Evolutionary conservation across 2,888 invertebrate species (phyloP).

Genomic region (Leptinotarsa peninsularis): DNA sequence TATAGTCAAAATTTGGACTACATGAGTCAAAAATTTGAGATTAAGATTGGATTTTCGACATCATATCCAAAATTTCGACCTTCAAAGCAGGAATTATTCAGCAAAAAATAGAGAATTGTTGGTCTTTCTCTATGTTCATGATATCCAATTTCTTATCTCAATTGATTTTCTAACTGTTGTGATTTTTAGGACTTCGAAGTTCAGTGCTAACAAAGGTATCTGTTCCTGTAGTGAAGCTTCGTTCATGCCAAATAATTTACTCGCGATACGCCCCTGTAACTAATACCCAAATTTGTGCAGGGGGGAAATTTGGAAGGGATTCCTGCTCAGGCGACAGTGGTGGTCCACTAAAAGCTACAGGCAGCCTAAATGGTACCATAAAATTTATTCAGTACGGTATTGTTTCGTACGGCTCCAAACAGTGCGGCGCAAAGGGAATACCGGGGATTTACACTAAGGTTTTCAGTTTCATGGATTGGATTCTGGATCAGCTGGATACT

Average conservation of each 20-base stretch:
- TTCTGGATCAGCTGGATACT: constrained; percentile 65
- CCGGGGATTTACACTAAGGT: constrained; percentile 78
- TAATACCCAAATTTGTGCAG: constrained; percentile 72
- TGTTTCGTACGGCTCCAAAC: constrained; percentile 65
- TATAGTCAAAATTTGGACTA: no score
- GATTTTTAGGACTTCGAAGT: constrained; percentile 56
- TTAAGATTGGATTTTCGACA: no score
- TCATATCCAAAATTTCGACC: no score
- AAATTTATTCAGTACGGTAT: constrained; percentile 69
- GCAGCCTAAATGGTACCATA: constrained; percentile 59
- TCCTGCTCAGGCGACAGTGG: constrained; percentile 78
- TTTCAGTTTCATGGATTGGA: constrained; percentile 73
- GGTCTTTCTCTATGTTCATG: no score
- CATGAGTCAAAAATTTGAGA: no score
- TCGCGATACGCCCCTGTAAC: constrained; percentile 52
- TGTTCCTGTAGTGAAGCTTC: constrained; percentile 62
- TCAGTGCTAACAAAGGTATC: constrained; percentile 64
- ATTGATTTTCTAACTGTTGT: constrained; percentile 57
- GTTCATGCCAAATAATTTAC: constrained; percentile 57
- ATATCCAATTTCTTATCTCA: constrained; percentile 50
- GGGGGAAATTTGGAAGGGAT: constrained; percentile 71
- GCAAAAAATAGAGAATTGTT: no score
- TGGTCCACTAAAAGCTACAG: constrained; percentile 71
- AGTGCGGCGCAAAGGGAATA: constrained; percentile 67
- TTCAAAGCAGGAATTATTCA: no score